phyloP scores from a whole-genome alignment of 2,113 vertebrate genomes.

The Catharus fuscescens region DNA sequence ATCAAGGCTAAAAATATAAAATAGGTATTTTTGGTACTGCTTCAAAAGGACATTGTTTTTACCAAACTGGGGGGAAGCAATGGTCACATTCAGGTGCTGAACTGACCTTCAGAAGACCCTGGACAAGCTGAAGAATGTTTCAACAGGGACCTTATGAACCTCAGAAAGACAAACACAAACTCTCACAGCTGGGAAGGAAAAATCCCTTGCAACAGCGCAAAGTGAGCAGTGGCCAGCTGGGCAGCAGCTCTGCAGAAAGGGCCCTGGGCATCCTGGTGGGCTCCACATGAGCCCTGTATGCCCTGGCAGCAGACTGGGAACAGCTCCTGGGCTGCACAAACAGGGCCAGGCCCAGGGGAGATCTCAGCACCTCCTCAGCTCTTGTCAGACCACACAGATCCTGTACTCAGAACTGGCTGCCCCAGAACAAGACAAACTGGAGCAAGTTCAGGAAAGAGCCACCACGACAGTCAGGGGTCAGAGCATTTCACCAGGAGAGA shows the following conservation, averaged over 20 bases:
- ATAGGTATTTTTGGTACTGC: not conserved
- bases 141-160: not conserved
- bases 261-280: not conserved
- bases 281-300: not conserved
- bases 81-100: not conserved
- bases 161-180: not conserved
- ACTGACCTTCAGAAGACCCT: not conserved
- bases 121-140: not conserved
- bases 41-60: not conserved
- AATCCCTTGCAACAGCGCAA: not conserved
- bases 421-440: not conserved
- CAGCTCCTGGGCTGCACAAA: not conserved
- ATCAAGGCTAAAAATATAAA: not conserved
- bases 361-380: not conserved
- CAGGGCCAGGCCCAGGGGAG: not conserved
- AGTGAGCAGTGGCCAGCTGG: not conserved
- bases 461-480: not conserved
- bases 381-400: not conserved
- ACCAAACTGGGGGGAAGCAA: not conserved
- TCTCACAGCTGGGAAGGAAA: not conserved
- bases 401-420: not conserved
- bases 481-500: not conserved
- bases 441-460: not conserved
- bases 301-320: not conserved
- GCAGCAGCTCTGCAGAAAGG: not conserved